A percentile compares a stretch with the other conserved stretches of the same genome.
phyloP scores from a whole-genome alignment of 2,113 vertebrate species.

The Phaetusa simplex region DNA sequence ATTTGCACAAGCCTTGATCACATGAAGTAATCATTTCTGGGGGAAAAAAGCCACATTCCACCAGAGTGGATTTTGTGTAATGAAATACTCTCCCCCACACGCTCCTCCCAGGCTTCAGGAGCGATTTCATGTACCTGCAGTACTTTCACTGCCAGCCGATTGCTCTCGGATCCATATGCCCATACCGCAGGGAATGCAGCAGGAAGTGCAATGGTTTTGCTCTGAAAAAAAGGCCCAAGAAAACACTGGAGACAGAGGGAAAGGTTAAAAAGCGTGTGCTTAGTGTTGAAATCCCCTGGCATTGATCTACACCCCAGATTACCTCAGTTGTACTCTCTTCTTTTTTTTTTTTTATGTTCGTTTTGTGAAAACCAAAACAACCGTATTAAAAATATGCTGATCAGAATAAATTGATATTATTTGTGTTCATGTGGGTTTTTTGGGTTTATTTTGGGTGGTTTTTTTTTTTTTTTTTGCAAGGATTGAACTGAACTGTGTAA shows the following conservation, averaged over 20 bases:
- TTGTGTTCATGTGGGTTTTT: not conserved
- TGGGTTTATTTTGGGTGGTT: not conserved
- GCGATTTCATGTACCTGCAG: not conserved
- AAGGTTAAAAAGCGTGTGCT: not conserved
- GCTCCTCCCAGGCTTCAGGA: not conserved
- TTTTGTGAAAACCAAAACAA: not conserved
- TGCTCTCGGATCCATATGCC: not conserved
- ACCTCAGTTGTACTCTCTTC: not conserved
- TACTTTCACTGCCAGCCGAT: not conserved
- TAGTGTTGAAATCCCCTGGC: not conserved
- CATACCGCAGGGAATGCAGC: not conserved
- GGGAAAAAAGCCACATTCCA: constrained; percentile 1
- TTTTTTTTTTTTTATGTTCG: not conserved
- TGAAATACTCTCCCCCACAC: not conserved
- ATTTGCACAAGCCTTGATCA: constrained; percentile 44
- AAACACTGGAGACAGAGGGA: not conserved
- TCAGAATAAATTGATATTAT: not conserved
- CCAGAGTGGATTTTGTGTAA: not conserved
- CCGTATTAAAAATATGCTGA: not conserved
- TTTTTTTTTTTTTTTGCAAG: not conserved
- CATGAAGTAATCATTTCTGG: constrained; percentile 34
- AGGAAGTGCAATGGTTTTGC: not conserved
- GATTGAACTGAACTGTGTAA: not conserved
- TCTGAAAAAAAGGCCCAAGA: not conserved
- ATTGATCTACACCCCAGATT: not conserved